Base-by-base conservation (phyloP, 2,888 invertebrate genomes). In the Lissocephala sabroskyi region DNA sequence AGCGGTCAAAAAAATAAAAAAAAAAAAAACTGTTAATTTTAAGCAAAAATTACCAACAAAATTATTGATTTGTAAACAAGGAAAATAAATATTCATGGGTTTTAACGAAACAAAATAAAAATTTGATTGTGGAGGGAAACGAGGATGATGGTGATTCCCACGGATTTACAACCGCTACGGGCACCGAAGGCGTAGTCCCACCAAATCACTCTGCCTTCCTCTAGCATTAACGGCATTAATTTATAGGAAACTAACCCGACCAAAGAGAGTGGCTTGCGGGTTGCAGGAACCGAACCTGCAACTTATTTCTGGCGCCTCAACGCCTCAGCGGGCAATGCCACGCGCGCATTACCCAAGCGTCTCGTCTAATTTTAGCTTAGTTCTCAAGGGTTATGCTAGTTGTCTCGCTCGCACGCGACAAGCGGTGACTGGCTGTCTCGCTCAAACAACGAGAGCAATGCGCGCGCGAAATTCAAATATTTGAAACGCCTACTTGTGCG, bases 101-200 rank as follows among this genome's bases (percentile, higher is more conserved):
- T 77, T 71, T 77, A 76, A 68, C 47, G 54, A 48, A 56, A 56
- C 16, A 9, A 41, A 26, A 43, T 33, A 14, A 26, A 37, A 37
- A 26, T 18, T n/a, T n/a, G 18, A 23, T 29, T 77, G 76, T 81
- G 62, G 79, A 56, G 82, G 70, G 78, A 78, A 70, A 63, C 75
- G 61, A 82, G 81, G 82, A 81, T 81, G 79, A 78, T 80, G 56
- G 78, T 65, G 60, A 28, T 60, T 63, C 81, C 80, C 81, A 70
- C 63, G 82, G 80, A 61, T 77, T 80, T 80, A 65, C 19, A 66
- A 79, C 81, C 70, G 66, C 62, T 49, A 41, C 70, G 80, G 80
- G 80, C 81, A 80, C 82, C 80, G 80, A 80, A 80, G 80, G 81
- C 80, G 45, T 68, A 73, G 70, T 62, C 79, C 73, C 81, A 75